phyloP scores from a whole-genome alignment of 2,888 invertebrate species.

The Trichogramma evanescens region DNA sequence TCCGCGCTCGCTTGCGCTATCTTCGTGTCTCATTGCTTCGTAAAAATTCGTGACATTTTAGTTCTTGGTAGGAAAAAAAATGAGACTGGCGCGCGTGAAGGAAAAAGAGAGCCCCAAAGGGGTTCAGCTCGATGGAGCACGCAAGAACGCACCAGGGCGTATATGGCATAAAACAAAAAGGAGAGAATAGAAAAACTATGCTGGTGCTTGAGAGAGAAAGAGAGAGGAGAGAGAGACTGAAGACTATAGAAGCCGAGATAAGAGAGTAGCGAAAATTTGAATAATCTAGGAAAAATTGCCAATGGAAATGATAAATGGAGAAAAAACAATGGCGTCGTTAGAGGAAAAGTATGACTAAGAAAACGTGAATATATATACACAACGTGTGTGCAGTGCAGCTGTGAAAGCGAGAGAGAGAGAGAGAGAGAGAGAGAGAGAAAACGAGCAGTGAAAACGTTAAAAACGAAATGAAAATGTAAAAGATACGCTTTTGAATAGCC shows the following conservation, averaged over 20 bases:
- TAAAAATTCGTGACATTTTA: no score
- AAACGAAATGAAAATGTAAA: constrained; percentile 7
- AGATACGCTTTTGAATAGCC: constrained; percentile 3
- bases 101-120: background rate
- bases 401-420: background rate
- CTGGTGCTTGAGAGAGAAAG: background rate
- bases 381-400: background rate
- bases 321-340: background rate
- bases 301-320: background rate
- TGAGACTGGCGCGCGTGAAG: background rate
- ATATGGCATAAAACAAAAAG: background rate
- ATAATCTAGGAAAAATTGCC: background rate
- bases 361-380: no score
- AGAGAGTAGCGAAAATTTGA: background rate
- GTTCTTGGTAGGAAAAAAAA: no score
- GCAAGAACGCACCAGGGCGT: background rate
- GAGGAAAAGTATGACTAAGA: background rate
- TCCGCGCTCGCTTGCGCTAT: no score
- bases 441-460: background rate
- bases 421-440: background rate
- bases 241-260: background rate
- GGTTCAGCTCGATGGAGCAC: background rate
- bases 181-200: background rate
- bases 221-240: background rate
- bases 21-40: no score